phyloP scores from a whole-genome alignment of 2,113 vertebrate genomes.

The Apeltes quadracus region DNA sequence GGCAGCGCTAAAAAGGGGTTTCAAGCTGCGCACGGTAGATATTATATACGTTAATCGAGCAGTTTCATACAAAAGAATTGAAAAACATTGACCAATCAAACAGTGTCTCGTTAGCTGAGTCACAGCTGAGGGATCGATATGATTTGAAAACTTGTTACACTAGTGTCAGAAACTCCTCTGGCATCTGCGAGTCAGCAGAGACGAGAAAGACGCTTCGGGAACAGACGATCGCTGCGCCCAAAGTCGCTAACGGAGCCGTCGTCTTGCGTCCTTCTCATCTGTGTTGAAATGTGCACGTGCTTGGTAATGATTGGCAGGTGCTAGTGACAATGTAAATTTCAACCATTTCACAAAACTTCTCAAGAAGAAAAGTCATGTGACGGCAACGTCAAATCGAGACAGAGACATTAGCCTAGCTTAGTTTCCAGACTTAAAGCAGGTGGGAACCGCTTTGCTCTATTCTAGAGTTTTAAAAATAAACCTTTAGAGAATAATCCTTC shows the following conservation, averaged over 20 bases:
- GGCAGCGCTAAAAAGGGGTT: neutral
- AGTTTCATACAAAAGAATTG: neutral
- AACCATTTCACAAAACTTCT: neutral
- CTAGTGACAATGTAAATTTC: neutral
- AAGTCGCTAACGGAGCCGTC: neutral
- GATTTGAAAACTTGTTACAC: too few species aligned
- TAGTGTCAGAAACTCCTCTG: too few species aligned
- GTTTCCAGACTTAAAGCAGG: neutral
- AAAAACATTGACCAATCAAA: conserved; percentile 1
- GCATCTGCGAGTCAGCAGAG: too few species aligned
- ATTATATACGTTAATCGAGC: neutral
- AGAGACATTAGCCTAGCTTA: neutral
- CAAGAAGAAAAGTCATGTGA: too few species aligned
- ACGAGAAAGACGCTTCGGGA: too few species aligned
- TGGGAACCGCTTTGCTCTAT: neutral
- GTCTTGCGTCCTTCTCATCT: neutral
- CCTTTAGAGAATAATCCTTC: too few species aligned
- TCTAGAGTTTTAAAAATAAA: neutral
- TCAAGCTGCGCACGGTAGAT: conserved; percentile 23
- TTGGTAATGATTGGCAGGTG: neutral
- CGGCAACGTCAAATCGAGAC: too few species aligned
- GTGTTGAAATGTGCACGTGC: neutral
- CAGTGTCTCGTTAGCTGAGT: neutral
- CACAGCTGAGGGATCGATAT: too few species aligned
- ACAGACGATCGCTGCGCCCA: too few species aligned